Base-by-base conservation (phyloP, 2,888 invertebrate genomes). In the Cancer borealis region DNA sequence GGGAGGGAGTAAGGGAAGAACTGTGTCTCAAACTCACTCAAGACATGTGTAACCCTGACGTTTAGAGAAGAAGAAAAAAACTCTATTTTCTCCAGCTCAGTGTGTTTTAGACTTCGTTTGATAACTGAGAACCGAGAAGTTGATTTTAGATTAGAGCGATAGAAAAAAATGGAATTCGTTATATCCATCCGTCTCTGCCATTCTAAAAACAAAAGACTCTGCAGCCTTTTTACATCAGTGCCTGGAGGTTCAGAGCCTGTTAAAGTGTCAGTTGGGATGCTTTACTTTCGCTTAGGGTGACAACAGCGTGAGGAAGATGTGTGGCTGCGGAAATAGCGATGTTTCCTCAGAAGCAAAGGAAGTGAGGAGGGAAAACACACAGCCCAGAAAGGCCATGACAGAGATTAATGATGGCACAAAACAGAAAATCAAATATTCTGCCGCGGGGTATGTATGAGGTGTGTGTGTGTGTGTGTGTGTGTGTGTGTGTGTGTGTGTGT, bases 231-330 rank as follows among this genome's bases (percentile, higher is more conserved):
- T 73, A 73, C 73, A 73, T 73, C 17, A n/a, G 73, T n/a, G 73
- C n/a, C 26, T 21, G n/a, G 73, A 73, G 73, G 26, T 73, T 73
- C n/a, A n/a, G 26, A n/a, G 73, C 17, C 73, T 73, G 73, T 73
- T 73, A 73, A 73, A 73, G 73, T 26, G 73, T 73, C 73, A 73
- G 73, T 21, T 26, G 73, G 73, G 73, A 73, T 73, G 73, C 73
- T 73, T 73, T 73, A 73, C 73, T 73, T 73, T 73, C 73, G 73
- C 73, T n/a, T 73, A 73, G 73, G 73, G 26, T 73, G 73, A 73
- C 73, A 73, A n/a, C 73, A 21, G 73, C 73, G 73, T n/a, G 73
- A 73, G 73, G 21, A 73, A 73, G 73, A 26, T n/a, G 73, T n/a
- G 73, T 73, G 73, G 73, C 73, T 21, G 73, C 73, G 73, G 73